Evolutionary conservation across 2,797 vertebrate genomes (phyloP), one percentile per base, ranked within the genome.

Genomic region (Enteromius paludinosus): DNA sequence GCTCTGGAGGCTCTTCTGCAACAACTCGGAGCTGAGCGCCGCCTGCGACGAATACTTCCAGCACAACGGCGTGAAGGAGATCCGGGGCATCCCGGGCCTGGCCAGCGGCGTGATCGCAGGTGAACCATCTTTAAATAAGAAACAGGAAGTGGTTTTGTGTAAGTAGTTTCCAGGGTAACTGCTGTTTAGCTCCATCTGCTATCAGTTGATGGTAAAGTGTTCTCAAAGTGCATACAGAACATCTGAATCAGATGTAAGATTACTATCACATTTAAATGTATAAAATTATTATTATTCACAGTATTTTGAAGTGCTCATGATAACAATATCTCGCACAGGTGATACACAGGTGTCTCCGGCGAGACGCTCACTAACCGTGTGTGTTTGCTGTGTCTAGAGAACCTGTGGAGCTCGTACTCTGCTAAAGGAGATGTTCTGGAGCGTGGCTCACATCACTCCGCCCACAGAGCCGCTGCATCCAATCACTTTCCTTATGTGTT

Each of bases 351-450:
- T 7, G 8, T 38, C 35, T 38, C 35, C 35, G 9, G 35, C 35
- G 35, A 38, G 35, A 38, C 35, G 1, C 35, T 9, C 35, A 9
- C 35, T 38, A 9, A 35, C 33, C 38, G 38, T 80, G 25, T 70
- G 54, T 80, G 9, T 30, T 56, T 11, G 74, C 3, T 38, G 12
- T 23, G 59, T 71, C 5, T 73, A 97, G 97, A 97, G 86, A 97
- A 97, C 85, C 79, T 97, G 70, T 97, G 97, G 97, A 96, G 96
- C 91, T 90, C 90, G 56, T 97, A 97, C 88, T 90, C 95, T 59
- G 91, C 89, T 77, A 96, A 96, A 89, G 96, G 96, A 15, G 96
- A 96, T 15, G 94, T 97, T 18, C 88, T 97, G 84, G 96, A 97
- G 91, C 97, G 95, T 79, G 59, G 86, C 6, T 94, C 93, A 3